phyloP scores from a whole-genome alignment of 2,113 vertebrate species.

The Proterorhinus semilunaris region DNA sequence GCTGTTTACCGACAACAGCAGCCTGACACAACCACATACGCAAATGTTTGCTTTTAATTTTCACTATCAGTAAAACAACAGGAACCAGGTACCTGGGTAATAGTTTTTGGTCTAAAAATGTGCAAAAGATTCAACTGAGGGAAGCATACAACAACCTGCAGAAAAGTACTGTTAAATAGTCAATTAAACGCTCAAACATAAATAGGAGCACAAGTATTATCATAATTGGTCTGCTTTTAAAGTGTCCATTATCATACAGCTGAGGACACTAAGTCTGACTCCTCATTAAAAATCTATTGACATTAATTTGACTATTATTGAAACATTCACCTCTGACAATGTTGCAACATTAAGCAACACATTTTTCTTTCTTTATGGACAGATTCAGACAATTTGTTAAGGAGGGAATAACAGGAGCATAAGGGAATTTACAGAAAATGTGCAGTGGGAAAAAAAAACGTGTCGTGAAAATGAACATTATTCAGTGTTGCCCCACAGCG shows the following conservation, averaged over 20 bases:
- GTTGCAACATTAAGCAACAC: not conserved
- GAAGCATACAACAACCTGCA: not conserved
- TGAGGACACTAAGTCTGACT: not conserved
- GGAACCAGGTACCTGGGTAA: not conserved
- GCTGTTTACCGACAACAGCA: conserved; percentile 30
- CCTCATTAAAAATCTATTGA: not conserved
- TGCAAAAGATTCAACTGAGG: not conserved
- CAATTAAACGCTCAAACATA: not conserved
- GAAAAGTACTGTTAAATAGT: not conserved
- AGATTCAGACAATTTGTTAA: conserved; percentile 5
- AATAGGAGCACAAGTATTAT: too few species aligned
- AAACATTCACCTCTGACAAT: not conserved
- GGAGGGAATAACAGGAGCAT: conserved; percentile 2
- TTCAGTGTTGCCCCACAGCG: conserved; percentile 60
- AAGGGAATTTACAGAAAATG: conserved; percentile 21
- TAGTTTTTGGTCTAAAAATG: not conserved
- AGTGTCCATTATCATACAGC: not conserved
- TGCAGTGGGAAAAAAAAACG: conserved; percentile 31
- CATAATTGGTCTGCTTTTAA: too few species aligned
- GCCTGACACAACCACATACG: conserved; percentile 14
- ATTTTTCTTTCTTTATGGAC: not conserved
- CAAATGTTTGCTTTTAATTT: conserved; percentile 40
- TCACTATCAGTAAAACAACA: conserved; percentile 7
- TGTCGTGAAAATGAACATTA: conserved; percentile 46
- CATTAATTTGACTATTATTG: not conserved